Evolutionary conservation across 2,888 invertebrate species (phyloP), one percentile per base, ranked within the genome.

Genomic region (Heteromyza rotundicornis): DNA sequence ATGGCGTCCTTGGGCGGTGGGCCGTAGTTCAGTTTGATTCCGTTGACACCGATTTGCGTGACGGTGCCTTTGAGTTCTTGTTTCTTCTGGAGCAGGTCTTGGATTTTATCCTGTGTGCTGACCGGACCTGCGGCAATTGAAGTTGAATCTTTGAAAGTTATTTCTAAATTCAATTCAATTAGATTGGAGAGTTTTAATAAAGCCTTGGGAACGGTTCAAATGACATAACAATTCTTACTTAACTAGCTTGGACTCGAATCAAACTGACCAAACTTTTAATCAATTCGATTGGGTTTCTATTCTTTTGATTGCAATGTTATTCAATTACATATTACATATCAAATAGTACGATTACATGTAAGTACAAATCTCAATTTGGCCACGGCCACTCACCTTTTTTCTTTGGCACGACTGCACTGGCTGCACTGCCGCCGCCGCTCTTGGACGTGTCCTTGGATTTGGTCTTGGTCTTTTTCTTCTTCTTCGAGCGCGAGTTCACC

Each of bases 1-100:
- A 95, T 93, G 23, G 93, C 92, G 68, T 93, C 93, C 68, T 90
- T 88, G 0, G 92, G 92, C 2, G 94, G 94, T 77, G 84, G 86
- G 72, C 80, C 82, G 54, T 80, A 78, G 60, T 82, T 80, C 56
- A 82, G 60, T 49, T 79, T 72, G 2, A 80, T 76, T 1, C 83
- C 83, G 68, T 83, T 82, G 7, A 79, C 75, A 7, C 81, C 82
- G 22, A 79, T 71, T 36, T 81, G 82, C 0, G 80, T 80, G 1
- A 80, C 72, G 0, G 79, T 77, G 53, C 80, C 80, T 63, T 82
- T 80, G 2, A 81, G 76, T 64, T 82, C 81, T 65, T 82, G 82
- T 61, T 84, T 83, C 71, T 80, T 84, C 68, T 77, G 81, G 71
- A 93, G 82, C 83, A 92, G 86, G 49, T 88, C 86, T 74, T 91